Evolutionary conservation across 2,888 invertebrate species (phyloP).

Genomic region (Alloplasta piceator): DNA sequence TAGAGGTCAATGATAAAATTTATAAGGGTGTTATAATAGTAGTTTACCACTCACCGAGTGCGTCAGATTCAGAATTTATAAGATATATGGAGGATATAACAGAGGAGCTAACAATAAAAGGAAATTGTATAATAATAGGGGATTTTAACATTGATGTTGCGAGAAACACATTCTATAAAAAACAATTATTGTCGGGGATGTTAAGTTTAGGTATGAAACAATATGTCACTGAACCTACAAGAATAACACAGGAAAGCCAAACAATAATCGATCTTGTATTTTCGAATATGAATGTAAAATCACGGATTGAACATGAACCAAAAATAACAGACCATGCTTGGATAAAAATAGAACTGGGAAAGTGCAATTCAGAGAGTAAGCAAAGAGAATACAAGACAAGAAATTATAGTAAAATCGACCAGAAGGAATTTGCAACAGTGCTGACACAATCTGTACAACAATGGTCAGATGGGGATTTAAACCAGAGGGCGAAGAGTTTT

Average conservation of each 20-base stretch:
- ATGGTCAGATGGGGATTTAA: constrained; percentile 10
- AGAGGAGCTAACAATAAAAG: constrained; percentile 42
- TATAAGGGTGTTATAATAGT: constrained; percentile 56
- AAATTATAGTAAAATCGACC: not conserved
- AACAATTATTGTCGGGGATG: constrained; percentile 41
- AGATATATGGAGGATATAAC: constrained; percentile 34
- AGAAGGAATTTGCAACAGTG: not conserved
- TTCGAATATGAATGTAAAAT: constrained; percentile 22
- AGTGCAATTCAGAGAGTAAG: not conserved
- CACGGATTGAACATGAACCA: constrained; percentile 1
- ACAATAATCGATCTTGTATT: constrained; percentile 55
- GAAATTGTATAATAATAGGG: constrained; percentile 39
- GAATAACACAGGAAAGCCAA: constrained; percentile 49
- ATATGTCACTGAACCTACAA: constrained; percentile 44
- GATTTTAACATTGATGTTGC: constrained; percentile 44
- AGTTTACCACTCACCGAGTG: constrained; percentile 58
- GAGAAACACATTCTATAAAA: constrained; percentile 36
- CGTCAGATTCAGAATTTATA: constrained; percentile 60
- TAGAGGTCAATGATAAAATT: constrained; percentile 42
- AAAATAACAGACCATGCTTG: constrained; percentile 24
- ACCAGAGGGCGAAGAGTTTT: constrained; percentile 1
- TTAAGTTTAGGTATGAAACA: constrained; percentile 52
- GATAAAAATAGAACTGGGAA: constrained; percentile 11
- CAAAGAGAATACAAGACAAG: not conserved
- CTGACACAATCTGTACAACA: not conserved